Base-by-base conservation (phyloP, 2,888 invertebrate genomes). In the Parnassius apollo region DNA sequence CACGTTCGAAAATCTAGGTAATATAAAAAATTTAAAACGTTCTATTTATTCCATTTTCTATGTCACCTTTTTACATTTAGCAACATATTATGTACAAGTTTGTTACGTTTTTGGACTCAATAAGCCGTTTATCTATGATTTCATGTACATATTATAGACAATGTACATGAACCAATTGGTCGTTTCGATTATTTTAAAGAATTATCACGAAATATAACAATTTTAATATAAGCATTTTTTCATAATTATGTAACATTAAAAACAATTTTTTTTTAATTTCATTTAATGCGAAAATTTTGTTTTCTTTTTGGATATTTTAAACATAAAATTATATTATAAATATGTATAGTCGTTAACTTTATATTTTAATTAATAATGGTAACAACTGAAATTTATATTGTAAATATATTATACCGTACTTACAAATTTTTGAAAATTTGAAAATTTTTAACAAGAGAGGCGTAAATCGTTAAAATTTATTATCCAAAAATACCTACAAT, bases 401-500 rank as follows among this genome's bases (percentile, higher is more conserved):
- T 49, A 60, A 60, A 62, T 58, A 53, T 52, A 13, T 49, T 9
- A 49, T 49, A n/a, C 13, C 13, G 8, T 12, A 49, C 13, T 49
- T 13, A 13, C 8, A 9, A 49, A 9, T 9, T n/a, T 13, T 18
- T 18, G 2, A 49, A n/a, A 49, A 49, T 13, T 13, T 13, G 13
- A 9, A 9, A 49, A 49, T 59, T 65, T 66, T 59, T 61, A 63
- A 63, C 52, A 12, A 65, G 10, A 46, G n/a, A 49, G 42, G 49
- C 44, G 45, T 45, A 54, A 63, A 61, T 57, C 61, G 51, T 63
- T 65, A 55, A 65, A 62, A 54, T 66, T 64, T 65, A 70, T 67
- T 66, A 71, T 67, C 68, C 62, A 65, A 65, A 66, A 71, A 35
- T 35, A 83, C 85, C 88, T 88, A 87, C 87, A 88, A 88, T 89